Evolutionary conservation across 2,113 vertebrate genomes (phyloP).

Genomic region (Propithecus coquereli): DNA sequence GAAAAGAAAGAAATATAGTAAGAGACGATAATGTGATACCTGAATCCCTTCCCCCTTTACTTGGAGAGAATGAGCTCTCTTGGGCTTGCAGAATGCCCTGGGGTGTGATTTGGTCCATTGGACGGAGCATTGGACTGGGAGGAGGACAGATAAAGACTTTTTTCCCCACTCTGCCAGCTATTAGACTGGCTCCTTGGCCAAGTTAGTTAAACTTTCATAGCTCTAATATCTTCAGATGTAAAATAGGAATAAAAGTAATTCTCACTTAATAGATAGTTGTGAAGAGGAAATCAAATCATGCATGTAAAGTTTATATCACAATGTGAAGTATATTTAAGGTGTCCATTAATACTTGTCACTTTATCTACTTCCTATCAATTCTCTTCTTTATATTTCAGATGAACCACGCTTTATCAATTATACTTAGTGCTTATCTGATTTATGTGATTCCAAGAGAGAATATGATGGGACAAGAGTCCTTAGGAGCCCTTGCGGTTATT

Average conservation of each 20-base stretch:
- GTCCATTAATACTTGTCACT: neutral
- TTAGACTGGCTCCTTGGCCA: neutral
- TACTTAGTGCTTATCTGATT: neutral
- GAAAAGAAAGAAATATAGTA: conserved; percentile 23
- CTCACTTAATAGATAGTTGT: neutral
- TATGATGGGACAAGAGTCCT: neutral
- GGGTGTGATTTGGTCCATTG: neutral
- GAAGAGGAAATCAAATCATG: neutral
- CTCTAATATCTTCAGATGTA: neutral
- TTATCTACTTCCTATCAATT: neutral
- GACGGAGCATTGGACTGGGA: neutral
- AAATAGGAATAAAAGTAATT: neutral
- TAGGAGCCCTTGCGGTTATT: neutral
- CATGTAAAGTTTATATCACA: neutral
- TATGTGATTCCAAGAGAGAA: neutral
- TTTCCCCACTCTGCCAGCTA: neutral
- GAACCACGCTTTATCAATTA: neutral
- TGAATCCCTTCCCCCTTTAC: neutral
- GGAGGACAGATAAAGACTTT: neutral
- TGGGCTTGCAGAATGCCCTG: neutral
- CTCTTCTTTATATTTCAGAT: neutral
- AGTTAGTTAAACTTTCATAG: neutral
- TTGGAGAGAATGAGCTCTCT: neutral
- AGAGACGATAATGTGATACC: neutral
- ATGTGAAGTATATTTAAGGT: neutral